Evolutionary conservation across 2,888 invertebrate genomes (phyloP).

Genomic region (Eupeodes latifasciatus): DNA sequence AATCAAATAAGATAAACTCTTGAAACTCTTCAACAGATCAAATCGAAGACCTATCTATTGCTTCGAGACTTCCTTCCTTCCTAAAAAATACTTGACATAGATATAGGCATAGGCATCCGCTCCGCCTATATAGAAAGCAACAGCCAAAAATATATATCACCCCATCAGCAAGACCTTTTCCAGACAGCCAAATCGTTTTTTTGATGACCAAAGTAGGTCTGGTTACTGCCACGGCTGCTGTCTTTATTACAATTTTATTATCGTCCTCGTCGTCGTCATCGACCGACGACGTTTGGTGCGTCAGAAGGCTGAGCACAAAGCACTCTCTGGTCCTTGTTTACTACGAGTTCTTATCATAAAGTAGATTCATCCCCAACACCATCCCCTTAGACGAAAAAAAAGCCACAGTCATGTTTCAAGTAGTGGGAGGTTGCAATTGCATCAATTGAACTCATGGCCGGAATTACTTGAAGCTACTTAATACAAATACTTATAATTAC

Average conservation of each 20-base stretch:
- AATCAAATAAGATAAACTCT: constrained; percentile 67
- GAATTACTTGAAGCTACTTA: background rate
- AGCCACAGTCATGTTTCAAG: constrained; percentile 23
- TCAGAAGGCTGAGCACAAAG: constrained; percentile 2
- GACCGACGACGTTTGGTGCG: background rate
- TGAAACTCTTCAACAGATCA: constrained; percentile 27
- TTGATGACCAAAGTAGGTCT: constrained; percentile 27
- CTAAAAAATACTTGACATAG: too few species aligned
- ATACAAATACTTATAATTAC: too few species aligned
- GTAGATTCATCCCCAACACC: constrained; percentile 23
- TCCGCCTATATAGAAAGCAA: background rate
- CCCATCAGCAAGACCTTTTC: background rate
- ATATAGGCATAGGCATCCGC: too few species aligned
- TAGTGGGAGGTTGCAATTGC: background rate
- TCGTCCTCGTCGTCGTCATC: constrained; percentile 27
- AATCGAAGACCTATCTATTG: background rate
- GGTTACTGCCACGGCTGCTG: constrained; percentile 63
- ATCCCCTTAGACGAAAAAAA: constrained; percentile 39
- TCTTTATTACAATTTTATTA: constrained; percentile 72
- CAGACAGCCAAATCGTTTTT: constrained; percentile 42
- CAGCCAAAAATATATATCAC: constrained; percentile 7
- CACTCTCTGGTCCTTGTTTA: constrained; percentile 51
- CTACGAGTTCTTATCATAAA: constrained; percentile 68
- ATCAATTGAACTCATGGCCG: background rate
- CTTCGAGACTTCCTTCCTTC: background rate